Conservation (phyloP, 92 coral and sea anemone genomes). For the Umimayanthus chanpuru region DNA sequence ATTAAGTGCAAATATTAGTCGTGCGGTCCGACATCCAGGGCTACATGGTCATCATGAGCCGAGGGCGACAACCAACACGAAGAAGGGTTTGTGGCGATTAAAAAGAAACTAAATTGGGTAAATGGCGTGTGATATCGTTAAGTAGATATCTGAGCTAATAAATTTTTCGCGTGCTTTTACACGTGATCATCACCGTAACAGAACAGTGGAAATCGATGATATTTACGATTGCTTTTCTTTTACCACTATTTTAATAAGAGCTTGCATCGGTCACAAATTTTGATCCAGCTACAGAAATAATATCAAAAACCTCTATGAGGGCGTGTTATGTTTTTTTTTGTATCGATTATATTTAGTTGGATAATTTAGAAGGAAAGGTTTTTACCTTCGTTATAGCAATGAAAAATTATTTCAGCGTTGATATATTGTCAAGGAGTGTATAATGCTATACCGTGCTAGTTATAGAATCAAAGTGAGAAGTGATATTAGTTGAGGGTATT, state of each 20-base stretch:
- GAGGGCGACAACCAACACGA: slow-evolving; percentile 21
- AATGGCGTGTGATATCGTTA: slow-evolving; percentile 5
- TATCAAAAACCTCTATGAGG: too few species aligned
- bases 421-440: neutral
- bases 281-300: too few species aligned
- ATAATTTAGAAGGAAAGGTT: too few species aligned
- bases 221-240: neutral
- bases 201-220: neutral
- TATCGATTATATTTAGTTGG: too few species aligned
- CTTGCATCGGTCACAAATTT: too few species aligned
- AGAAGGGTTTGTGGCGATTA: neutral
- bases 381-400: too few species aligned
- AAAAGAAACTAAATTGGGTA: slow-evolving; percentile 10
- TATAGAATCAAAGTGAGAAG: neutral
- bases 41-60: neutral
- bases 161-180: neutral
- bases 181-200: too few species aligned
- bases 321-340: too few species aligned
- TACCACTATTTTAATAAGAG: too few species aligned
- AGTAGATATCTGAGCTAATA: neutral
- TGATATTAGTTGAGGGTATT: neutral
- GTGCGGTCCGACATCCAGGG: neutral
- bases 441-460: neutral
- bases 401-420: neutral
- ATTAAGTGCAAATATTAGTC: slow-evolving; percentile 38